Conservation (phyloP, 2,888 invertebrate genomes). For the Belgica antarctica region DNA sequence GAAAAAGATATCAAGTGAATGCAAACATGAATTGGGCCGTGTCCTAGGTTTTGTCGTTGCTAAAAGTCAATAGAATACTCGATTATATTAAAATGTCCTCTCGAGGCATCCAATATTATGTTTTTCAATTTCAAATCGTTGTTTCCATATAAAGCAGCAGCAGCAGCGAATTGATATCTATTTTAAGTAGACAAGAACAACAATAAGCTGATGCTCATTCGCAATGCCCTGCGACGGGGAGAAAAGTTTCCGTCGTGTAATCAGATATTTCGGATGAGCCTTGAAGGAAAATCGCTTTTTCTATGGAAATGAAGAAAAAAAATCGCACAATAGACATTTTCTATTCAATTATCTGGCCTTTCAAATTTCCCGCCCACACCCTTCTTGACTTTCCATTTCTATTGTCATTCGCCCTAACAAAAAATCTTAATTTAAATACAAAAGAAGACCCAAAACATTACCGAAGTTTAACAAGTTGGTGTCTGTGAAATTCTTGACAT, state of each 20-base stretch:
- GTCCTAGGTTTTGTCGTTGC: background rate
- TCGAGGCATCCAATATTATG: background rate
- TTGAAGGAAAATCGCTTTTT: conserved; percentile 2
- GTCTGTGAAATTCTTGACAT: too few species aligned
- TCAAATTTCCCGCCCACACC: background rate
- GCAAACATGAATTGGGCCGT: background rate
- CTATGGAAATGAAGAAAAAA: conserved; percentile 11
- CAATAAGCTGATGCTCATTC: background rate
- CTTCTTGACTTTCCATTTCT: background rate
- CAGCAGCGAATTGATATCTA: background rate
- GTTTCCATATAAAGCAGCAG: background rate
- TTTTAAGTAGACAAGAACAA: background rate
- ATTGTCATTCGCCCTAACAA: background rate
- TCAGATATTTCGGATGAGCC: conserved; percentile 34
- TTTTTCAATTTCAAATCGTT: background rate
- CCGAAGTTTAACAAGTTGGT: too few species aligned
- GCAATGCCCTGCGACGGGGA: background rate
- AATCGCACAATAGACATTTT: conserved; percentile 41
- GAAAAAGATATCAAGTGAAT: background rate
- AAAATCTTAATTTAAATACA: conserved; percentile 18
- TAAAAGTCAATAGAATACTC: background rate
- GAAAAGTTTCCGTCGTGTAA: conserved; percentile 28
- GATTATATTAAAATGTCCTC: background rate
- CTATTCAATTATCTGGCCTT: conserved; percentile 39
- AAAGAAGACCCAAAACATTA: too few species aligned